Evolutionary conservation across 2,888 invertebrate species (phyloP), one percentile per base, ranked within the genome.

Genomic region (Philhelius pedissequus): DNA sequence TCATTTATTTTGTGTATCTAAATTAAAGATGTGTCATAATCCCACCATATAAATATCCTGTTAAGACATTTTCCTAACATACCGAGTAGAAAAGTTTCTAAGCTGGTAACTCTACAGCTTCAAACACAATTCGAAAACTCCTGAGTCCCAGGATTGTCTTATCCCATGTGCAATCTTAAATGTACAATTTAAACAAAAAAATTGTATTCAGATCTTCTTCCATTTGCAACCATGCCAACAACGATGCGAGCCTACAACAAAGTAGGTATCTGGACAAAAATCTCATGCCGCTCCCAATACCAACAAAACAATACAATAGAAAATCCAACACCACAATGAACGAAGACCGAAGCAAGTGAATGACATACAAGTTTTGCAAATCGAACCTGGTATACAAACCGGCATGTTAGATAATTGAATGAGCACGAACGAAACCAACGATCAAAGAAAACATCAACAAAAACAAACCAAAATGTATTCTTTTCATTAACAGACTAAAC

Each of bases 361-460:
- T 66, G 60, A 32, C 45, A 64, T 30, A 75, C 79, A 58, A 35
- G 32, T 35, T 56, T 35, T 56, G 32, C 32, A 20, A 56, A 20
- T 11, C 30, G 30, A 15, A 32, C 11, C 32, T 35, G 8, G 11
- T 13, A 30, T 20, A 11, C 6, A 56, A 80, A 68, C 84, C 80
- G 80, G 84, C 62, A 52, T 60, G 38, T 80, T 76, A 76, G 79
- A 79, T 79, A 80, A 80, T 76, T 76, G 68, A 84, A 84, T 71
- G 73, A 71, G 80, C 75, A 80, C 75, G 68, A 84, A 84, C 75
- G 84, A 80, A 84, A 48, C 56, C 60, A 70, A 52, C 58, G 70
- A 75, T 20, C 84, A 84, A 80, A 84, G 66, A 30, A 62, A 45
- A 80, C 32, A 80, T 30, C 45, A 60, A 56, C 58, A 76, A 60